A percentile compares a stretch with the other conserved stretches of the same genome.
Conservation (phyloP, 1,140 invertebrate species). For the Eulimnadia texana region DNA sequence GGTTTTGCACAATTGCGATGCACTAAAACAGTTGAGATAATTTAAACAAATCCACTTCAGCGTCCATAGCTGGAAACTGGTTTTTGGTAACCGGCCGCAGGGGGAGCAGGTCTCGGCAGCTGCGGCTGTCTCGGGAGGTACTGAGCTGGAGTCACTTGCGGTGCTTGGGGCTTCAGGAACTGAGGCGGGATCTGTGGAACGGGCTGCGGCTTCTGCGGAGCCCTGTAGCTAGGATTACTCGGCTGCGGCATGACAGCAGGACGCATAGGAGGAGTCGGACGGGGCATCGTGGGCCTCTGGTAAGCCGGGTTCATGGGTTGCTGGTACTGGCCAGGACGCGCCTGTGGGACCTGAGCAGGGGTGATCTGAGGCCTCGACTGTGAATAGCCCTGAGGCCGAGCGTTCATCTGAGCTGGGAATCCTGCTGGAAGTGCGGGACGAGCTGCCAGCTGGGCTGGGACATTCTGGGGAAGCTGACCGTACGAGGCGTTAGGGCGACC, state of each 20-base stretch:
- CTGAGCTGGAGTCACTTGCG: neutral
- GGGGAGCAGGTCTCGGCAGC: neutral
- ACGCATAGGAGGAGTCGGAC: neutral
- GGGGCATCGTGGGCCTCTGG: neutral
- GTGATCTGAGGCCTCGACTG: neutral
- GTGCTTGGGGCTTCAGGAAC: neutral
- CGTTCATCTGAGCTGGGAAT: neutral
- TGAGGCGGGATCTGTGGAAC: neutral
- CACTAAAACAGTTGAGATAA: no score
- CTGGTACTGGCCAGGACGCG: neutral
- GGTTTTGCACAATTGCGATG: no score
- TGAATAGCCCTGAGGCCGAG: neutral
- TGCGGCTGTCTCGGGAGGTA: neutral
- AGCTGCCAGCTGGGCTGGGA: no score
- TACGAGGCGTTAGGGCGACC: neutral
- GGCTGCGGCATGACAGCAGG: neutral
- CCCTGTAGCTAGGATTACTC: neutral
- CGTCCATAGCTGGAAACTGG: no score
- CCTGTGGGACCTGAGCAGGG: neutral
- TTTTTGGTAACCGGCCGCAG: neutral
- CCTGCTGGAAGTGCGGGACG: no score
- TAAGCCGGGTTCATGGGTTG: neutral
- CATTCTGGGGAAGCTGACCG: neutral
- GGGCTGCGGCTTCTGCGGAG: neutral
- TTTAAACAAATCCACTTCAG: no score